Conservation (phyloP, 2,113 vertebrate genomes). For the Cromileptes altivelis region DNA sequence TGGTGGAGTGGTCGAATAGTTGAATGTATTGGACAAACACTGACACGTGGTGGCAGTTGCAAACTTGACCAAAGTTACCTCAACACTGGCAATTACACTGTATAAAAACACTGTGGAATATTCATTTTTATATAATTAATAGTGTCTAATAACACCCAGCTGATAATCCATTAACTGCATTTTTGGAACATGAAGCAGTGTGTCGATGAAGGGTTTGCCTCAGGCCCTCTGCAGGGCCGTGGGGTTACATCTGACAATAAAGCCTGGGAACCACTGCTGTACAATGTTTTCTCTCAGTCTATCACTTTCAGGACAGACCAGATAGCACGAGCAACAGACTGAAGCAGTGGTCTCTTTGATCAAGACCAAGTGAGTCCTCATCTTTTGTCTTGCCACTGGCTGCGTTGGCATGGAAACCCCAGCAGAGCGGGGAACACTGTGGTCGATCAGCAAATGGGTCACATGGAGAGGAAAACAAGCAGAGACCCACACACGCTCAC, state of each 20-base stretch:
- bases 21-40: neutral
- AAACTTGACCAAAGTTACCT: neutral
- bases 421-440: slow-evolving; percentile 81
- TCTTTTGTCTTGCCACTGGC: slow-evolving; percentile 85
- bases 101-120: neutral
- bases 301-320: slow-evolving; percentile 25
- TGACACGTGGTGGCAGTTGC: too few relatives aligned
- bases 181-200: neutral
- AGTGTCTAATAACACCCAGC: neutral
- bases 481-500: slow-evolving; percentile 24
- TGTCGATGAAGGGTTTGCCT: neutral
- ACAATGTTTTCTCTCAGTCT: neutral
- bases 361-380: slow-evolving; percentile 73
- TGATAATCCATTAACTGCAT: neutral
- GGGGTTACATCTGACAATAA: neutral
- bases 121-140: neutral
- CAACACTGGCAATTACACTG: neutral
- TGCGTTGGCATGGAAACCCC: slow-evolving; percentile 87
- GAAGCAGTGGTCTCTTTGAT: slow-evolving; percentile 59
- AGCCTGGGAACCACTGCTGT: neutral
- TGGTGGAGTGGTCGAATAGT: neutral
- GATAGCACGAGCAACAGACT: slow-evolving; percentile 34
- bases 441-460: slow-evolving; percentile 85
- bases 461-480: slow-evolving; percentile 75
- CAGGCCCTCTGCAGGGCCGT: neutral